Evolutionary conservation across 2,113 vertebrate species (phyloP), one percentile per base, ranked within the genome.

Genomic region (Gallinago undulata): DNA sequence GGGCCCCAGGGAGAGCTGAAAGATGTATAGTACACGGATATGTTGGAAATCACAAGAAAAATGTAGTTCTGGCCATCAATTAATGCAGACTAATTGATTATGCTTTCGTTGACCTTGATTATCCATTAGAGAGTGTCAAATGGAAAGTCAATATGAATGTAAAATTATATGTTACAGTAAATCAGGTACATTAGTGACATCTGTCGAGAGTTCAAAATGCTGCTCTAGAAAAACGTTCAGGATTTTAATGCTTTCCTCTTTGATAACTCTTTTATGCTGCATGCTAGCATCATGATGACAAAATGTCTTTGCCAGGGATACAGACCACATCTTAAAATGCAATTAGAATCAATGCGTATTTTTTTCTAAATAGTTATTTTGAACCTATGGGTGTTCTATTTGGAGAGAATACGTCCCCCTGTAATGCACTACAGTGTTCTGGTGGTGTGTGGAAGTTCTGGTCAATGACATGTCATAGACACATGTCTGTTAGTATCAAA

Each of bases 71-170:
- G 74, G 60, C 25, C 55, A 91, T 62, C 77, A 96, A 82, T 94
- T 96, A 95, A 93, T 86, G 79, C 88, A 95, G 72, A 81, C 76
- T 95, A 93, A 96, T 94, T 96, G 92, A 96, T 96, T 95, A 89
- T 94, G 79, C 63, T 93, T 95, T 94, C 84, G 79, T 93, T 97
- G 82, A 92, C 93, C 92, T 97, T 96, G 72, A 94, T 95, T 96
- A 88, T 86, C 79, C 72, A 90, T 90, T 94, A 92, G 56, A 93
- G 72, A 96, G 55, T 92, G 85, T 92, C 91, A 93, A 92, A 86
- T 70, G 68, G 68, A 84, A 96, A 95, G 92, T 81, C 96, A 92
- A 75, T 95, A 92, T 45, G 79, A 95, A 96, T 48, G 68, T 93
- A 86, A 56, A 95, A 95, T 33, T 81, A 64, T 50, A 24, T 75